phyloP scores from a whole-genome alignment of 1,140 invertebrate species.

The Luehdorfia chinensis region DNA sequence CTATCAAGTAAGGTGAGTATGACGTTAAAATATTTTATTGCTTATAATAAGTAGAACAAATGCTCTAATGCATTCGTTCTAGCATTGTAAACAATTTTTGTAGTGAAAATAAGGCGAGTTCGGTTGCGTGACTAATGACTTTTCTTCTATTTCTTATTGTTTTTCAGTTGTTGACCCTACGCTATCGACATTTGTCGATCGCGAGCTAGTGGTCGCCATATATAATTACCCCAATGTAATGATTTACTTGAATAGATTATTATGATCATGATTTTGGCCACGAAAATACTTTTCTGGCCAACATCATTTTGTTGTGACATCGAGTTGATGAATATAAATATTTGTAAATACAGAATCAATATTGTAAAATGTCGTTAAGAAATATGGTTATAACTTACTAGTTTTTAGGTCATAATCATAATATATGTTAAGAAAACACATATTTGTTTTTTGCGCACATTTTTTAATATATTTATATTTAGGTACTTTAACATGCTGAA shows the following conservation, averaged over 20 bases:
- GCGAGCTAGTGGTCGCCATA: conserved; percentile 26
- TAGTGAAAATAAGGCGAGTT: conserved; percentile 23
- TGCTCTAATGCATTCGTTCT: no score
- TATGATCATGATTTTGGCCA: conserved; percentile 9
- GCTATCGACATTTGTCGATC: conserved; percentile 49
- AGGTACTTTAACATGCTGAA: no score
- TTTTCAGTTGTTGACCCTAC: conserved; percentile 65
- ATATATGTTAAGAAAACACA: no score
- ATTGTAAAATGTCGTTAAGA: no score
- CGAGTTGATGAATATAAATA: no score
- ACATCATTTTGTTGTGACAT: neutral
- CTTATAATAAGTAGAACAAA: conserved; percentile 5
- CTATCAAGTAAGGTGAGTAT: conserved; percentile 8
- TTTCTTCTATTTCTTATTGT: conserved; percentile 69
- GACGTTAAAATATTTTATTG: conserved; percentile 10
- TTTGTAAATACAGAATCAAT: no score
- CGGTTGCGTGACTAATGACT: conserved; percentile 64
- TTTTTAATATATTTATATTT: no score
- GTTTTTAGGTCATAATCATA: no score
- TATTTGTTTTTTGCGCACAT: no score
- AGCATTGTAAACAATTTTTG: conserved; percentile 16
- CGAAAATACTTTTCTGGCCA: conserved; percentile 10
- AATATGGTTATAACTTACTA: no score
- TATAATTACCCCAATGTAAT: conserved; percentile 54
- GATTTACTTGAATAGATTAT: conserved; percentile 37